Conservation (phyloP, 2,888 invertebrate species). For the Balanococcus diminutus region DNA sequence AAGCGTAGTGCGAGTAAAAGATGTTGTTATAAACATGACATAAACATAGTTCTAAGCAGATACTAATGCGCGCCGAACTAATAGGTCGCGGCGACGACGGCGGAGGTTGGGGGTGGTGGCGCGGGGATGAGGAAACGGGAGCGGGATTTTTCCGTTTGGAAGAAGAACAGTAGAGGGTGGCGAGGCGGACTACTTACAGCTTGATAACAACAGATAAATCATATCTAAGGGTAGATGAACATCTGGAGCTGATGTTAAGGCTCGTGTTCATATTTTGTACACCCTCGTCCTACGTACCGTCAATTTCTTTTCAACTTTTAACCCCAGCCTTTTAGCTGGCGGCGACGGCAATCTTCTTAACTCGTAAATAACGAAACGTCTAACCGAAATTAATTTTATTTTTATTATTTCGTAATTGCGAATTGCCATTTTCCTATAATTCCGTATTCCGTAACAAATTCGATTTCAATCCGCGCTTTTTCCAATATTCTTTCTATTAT, state of each 20-base stretch:
- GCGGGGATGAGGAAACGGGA: conserved; percentile 17
- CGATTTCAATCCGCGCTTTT: neutral
- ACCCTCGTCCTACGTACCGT: conserved; percentile 16
- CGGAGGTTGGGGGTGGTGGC: too few species aligned
- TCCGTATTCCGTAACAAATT: neutral
- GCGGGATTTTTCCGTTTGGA: conserved; percentile 45
- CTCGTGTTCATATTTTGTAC: conserved; percentile 50
- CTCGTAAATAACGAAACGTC: conserved; percentile 55
- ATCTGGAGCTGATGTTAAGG: conserved; percentile 56
- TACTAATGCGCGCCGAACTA: conserved; percentile 52
- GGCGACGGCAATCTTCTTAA: conserved; percentile 53
- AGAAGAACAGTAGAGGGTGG: conserved; percentile 54
- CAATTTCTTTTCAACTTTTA: conserved; percentile 53
- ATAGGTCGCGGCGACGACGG: conserved; percentile 45
- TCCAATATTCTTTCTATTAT: too few species aligned
- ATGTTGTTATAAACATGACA: conserved; percentile 55
- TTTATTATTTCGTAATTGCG: conserved; percentile 54
- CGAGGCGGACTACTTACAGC: conserved; percentile 51
- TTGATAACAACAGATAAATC: conserved; percentile 56
- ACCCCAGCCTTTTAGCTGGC: conserved; percentile 51
- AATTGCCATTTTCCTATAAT: conserved; percentile 42
- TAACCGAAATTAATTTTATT: conserved; percentile 54
- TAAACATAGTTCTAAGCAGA: conserved; percentile 55
- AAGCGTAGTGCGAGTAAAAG: conserved; percentile 53
- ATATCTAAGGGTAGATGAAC: conserved; percentile 55